Evolutionary conservation across 1,140 invertebrate genomes (phyloP).

Genomic region (Atta cephalotes): DNA sequence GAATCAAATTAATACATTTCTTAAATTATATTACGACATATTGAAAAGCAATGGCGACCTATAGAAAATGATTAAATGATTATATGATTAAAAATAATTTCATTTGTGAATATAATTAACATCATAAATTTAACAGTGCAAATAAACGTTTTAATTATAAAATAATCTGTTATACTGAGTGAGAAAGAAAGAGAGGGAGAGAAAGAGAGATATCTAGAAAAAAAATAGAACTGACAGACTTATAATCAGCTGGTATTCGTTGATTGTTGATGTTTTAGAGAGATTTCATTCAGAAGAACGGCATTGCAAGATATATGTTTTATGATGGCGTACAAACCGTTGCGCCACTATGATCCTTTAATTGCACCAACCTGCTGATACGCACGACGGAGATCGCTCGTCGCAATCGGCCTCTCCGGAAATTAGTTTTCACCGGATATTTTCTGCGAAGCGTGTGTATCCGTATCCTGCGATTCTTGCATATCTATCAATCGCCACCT

Average conservation of each 20-base stretch:
- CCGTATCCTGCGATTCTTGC: conserved; percentile 41
- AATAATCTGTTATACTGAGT: neutral
- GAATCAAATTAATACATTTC: too few relatives aligned
- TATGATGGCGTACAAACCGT: conserved; percentile 20
- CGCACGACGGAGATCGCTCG: conserved; percentile 23
- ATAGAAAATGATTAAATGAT: too few relatives aligned
- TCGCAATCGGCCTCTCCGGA: conserved; percentile 46
- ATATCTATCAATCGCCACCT: conserved; percentile 25
- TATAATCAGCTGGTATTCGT: neutral
- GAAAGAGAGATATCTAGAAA: neutral
- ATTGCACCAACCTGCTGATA: conserved; percentile 46
- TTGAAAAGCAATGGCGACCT: too few relatives aligned
- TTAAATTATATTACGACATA: too few relatives aligned
- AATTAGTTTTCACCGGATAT: conserved; percentile 62
- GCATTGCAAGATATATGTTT: conserved; percentile 30
- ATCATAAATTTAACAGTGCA: neutral
- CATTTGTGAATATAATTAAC: too few relatives aligned
- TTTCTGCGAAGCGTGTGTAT: conserved; percentile 17
- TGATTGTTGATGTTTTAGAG: neutral
- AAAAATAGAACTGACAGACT: conserved; percentile 2
- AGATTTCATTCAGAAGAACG: neutral
- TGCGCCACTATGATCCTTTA: conserved; percentile 37
- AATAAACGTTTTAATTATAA: neutral
- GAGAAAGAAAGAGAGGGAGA: too few relatives aligned
- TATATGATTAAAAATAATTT: too few relatives aligned